Conservation (phyloP, 1,140 invertebrate species). For the Lamellibrachia luymesi region DNA sequence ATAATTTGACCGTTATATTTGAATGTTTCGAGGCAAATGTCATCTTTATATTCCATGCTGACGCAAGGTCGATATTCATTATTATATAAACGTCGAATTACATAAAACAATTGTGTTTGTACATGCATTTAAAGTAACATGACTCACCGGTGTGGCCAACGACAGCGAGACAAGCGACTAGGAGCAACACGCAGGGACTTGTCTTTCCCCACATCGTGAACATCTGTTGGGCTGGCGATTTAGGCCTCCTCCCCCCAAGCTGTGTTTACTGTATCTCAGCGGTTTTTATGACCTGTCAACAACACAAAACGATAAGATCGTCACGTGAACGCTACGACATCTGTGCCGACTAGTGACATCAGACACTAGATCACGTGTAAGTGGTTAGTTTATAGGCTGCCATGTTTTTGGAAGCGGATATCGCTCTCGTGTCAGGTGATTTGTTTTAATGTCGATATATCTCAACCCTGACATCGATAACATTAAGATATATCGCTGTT, state of each 20-base stretch:
- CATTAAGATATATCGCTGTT: neutral
- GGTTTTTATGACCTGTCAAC: neutral
- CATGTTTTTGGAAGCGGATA: neutral
- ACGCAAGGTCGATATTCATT: no score
- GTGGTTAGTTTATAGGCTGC: neutral
- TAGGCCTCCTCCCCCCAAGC: neutral
- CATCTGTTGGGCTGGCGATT: neutral
- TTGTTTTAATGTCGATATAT: neutral
- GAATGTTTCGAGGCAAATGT: no score
- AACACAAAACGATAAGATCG: neutral
- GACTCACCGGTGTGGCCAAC: neutral
- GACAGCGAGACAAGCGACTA: neutral
- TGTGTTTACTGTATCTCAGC: neutral
- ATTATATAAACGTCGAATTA: no score
- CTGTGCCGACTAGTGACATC: neutral
- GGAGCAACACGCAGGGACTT: neutral
- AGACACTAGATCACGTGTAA: neutral
- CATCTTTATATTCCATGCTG: no score
- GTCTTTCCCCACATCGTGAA: neutral
- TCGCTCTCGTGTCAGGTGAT: neutral
- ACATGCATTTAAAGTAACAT: neutral
- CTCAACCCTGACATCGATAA: neutral
- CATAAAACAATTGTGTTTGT: no score
- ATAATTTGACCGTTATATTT: no score
- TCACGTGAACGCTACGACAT: neutral